phyloP scores from a whole-genome alignment of 2,113 vertebrate species.

The Alexandromys fortis region DNA sequence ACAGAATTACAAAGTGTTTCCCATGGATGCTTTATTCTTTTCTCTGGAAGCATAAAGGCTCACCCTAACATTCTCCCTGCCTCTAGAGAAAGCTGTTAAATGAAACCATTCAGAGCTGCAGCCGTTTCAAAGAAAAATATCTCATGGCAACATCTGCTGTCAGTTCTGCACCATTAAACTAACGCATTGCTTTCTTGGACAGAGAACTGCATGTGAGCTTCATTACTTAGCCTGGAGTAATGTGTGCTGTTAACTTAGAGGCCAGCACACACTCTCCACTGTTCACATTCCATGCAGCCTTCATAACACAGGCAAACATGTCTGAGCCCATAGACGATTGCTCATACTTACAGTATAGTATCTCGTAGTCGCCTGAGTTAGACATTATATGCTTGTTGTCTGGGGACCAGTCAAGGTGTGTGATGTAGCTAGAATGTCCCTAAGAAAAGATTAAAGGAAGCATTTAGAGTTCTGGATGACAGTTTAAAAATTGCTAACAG shows the following conservation, averaged over 20 bases:
- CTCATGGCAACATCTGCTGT: slow-evolving; percentile 28
- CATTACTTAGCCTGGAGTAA: not conserved
- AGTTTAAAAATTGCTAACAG: not conserved
- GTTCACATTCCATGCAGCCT: not conserved
- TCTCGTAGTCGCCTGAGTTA: slow-evolving; percentile 99
- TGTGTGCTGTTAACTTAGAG: not conserved
- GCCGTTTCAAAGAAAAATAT: slow-evolving; percentile 23
- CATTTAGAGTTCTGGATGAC: not conserved
- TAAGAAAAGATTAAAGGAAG: slow-evolving; percentile 80
- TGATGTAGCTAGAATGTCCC: slow-evolving; percentile 99
- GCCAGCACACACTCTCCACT: not conserved
- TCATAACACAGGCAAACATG: not conserved
- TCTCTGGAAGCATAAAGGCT: slow-evolving; percentile 20
- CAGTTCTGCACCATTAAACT: slow-evolving; percentile 12
- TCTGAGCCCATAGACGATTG: not conserved
- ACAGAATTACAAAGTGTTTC: slow-evolving; percentile 48
- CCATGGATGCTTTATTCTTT: not conserved
- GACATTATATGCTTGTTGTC: slow-evolving; percentile 99
- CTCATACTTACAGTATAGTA: slow-evolving; percentile 96
- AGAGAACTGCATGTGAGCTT: not conserved
- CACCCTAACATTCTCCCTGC: slow-evolving; percentile 4
- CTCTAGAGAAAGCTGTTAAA: slow-evolving; percentile 38
- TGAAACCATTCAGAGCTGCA: slow-evolving; percentile 24
- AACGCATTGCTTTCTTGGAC: slow-evolving; percentile 37
- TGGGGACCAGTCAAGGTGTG: slow-evolving; percentile 99